Conservation (phyloP, 2,888 invertebrate genomes). For the Dilophus febrilis region DNA sequence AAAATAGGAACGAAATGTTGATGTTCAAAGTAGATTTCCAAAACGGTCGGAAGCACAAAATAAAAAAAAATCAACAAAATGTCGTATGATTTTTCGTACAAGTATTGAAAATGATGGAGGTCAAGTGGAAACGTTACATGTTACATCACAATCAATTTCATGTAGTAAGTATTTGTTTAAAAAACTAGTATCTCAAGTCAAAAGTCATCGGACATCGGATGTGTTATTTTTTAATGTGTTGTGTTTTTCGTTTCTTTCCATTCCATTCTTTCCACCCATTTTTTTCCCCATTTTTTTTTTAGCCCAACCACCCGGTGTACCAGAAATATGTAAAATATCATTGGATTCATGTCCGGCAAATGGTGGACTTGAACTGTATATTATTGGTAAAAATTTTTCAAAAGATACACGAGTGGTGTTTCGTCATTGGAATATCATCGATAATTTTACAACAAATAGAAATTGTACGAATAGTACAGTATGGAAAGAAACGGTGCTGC, state of each 20-base stretch:
- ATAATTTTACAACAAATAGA: conserved; percentile 24
- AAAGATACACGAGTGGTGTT: conserved; percentile 79
- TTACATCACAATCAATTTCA: conserved; percentile 77
- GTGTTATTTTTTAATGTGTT: too few species aligned
- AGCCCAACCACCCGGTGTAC: conserved; percentile 86
- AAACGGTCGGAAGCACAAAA: conserved; percentile 62
- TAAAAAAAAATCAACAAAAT: conserved; percentile 88
- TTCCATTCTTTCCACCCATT: not conserved
- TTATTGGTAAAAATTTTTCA: conserved; percentile 80
- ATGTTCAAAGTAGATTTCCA: conserved; percentile 81
- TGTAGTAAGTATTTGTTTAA: conserved; percentile 56
- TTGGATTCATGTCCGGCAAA: conserved; percentile 58
- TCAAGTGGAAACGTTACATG: conserved; percentile 64
- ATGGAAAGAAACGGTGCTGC: conserved; percentile 70
- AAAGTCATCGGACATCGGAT: too few species aligned
- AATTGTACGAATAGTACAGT: conserved; percentile 32
- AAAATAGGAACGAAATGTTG: conserved; percentile 71
- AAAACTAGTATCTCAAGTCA: too few species aligned
- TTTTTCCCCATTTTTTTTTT: conserved; percentile 6
- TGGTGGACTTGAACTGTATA: conserved; percentile 71
- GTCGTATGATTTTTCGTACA: conserved; percentile 86
- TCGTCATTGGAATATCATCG: conserved; percentile 32
- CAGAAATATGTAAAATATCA: conserved; percentile 83
- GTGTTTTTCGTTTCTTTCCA: too few species aligned
- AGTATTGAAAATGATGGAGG: conserved; percentile 64